These are phyloP conservation scores for Chauna torquata DNA, from an alignment of 2,113 vertebrate genomes.

Conservation along the genomic window DNA sequence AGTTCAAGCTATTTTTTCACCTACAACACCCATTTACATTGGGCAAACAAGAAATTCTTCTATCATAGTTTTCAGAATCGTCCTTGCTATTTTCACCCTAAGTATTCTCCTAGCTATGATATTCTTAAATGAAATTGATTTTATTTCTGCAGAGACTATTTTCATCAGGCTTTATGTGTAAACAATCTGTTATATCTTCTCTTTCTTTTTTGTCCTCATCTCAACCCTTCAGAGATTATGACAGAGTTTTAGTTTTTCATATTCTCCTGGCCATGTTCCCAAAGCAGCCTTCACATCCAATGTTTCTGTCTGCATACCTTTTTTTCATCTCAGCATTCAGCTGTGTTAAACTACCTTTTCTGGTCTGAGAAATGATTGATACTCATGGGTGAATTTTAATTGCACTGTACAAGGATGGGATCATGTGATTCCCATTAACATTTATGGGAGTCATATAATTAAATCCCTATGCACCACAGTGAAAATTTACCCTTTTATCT, in stretches of 20 bases:
- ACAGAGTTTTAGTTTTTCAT: neutral
- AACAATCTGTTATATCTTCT: neutral
- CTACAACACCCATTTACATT: neutral
- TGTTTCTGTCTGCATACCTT: neutral
- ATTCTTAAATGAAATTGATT: neutral
- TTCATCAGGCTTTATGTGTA: neutral
- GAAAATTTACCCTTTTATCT: neutral
- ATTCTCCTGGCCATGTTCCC: neutral
- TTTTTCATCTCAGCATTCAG: neutral
- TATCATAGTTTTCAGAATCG: neutral
- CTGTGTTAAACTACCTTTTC: constrained; percentile 10
- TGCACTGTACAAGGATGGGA: neutral
- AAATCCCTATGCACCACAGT: neutral
- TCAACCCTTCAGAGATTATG: neutral
- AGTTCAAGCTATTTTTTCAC: neutral
- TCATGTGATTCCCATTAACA: constrained; percentile 35
- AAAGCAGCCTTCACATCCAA: neutral
- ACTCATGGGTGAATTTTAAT: constrained; percentile 19
- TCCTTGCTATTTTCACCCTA: neutral
- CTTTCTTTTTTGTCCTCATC: neutral
- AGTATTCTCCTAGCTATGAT: neutral
- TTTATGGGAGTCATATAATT: neutral
- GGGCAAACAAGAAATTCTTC: neutral
- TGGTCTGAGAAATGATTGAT: constrained; percentile 14
- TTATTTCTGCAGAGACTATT: neutral